phyloP scores from a whole-genome alignment of 2,888 invertebrate genomes.

The Tachina fera region DNA sequence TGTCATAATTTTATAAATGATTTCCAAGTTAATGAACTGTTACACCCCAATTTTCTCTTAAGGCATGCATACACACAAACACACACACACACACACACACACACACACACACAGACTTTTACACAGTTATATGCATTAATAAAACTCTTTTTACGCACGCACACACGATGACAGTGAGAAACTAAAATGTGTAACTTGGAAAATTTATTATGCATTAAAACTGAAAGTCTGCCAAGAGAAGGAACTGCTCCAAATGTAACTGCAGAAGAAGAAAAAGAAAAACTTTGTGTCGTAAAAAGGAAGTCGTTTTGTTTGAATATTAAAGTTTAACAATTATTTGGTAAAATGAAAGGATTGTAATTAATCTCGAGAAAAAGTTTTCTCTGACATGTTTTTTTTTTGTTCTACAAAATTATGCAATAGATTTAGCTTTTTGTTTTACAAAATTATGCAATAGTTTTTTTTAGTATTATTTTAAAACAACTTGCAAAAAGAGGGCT shows the following conservation, averaged over 20 bases:
- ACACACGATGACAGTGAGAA: background rate
- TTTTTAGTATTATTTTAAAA: no score
- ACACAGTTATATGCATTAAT: background rate
- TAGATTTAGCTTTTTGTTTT: background rate
- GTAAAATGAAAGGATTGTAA: background rate
- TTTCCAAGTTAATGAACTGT: conserved; percentile 69
- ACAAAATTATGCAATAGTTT: no score
- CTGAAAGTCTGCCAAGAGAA: conserved; percentile 24
- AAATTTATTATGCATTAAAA: conserved; percentile 67
- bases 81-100: conserved; percentile 5
- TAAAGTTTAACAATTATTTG: conserved; percentile 30
- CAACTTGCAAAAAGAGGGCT: no score
- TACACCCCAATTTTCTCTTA: conserved; percentile 27
- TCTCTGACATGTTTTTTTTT: background rate
- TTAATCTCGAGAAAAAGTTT: conserved; percentile 15
- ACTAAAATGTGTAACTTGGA: background rate
- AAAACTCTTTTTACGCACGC: background rate
- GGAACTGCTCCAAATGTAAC: background rate
- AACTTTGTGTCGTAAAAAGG: background rate
- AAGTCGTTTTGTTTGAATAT: conserved; percentile 55
- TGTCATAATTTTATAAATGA: conserved; percentile 68
- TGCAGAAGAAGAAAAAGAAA: background rate
- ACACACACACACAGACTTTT: background rate
- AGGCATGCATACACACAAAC: background rate
- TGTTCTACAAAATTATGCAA: background rate